phyloP scores from a whole-genome alignment of 2,797 vertebrate species.

The Hyperoplus immaculatus region DNA sequence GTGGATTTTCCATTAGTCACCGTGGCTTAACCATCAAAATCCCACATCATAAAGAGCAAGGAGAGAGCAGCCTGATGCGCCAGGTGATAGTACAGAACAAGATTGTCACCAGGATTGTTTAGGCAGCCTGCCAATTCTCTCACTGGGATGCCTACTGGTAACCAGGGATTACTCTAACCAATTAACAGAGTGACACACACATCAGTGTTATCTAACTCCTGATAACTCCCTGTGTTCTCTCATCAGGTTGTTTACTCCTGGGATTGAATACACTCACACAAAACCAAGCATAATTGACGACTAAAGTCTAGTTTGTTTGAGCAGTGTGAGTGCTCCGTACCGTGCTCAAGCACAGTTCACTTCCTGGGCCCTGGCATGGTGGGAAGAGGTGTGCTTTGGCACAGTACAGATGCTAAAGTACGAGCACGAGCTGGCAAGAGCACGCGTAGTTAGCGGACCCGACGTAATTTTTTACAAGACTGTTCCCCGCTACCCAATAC shows the following conservation, averaged over 20 bases:
- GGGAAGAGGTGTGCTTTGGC: too few species aligned
- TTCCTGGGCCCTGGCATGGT: too few species aligned
- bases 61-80: background rate
- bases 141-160: slow-evolving; percentile 6
- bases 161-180: slow-evolving; percentile 30
- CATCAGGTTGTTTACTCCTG: slow-evolving; percentile 30
- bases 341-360: too few species aligned
- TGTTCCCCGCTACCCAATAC: too few species aligned
- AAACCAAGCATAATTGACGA: too few species aligned
- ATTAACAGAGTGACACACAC: slow-evolving; percentile 20
- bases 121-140: slow-evolving; percentile 14
- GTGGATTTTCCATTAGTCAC: background rate
- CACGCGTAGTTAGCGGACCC: too few species aligned
- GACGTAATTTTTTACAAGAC: too few species aligned
- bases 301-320: too few species aligned
- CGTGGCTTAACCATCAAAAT: background rate
- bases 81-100: slow-evolving; percentile 4
- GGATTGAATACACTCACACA: slow-evolving; percentile 36
- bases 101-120: slow-evolving; percentile 1
- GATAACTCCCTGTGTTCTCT: slow-evolving; percentile 19
- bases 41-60: background rate
- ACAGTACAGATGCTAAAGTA: too few species aligned
- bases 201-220: slow-evolving; percentile 16
- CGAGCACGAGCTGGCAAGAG: too few species aligned
- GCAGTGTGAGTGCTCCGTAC: too few species aligned